Evolutionary conservation across 2,888 invertebrate genomes (phyloP).

Genomic region (Drosophila phalerata): DNA sequence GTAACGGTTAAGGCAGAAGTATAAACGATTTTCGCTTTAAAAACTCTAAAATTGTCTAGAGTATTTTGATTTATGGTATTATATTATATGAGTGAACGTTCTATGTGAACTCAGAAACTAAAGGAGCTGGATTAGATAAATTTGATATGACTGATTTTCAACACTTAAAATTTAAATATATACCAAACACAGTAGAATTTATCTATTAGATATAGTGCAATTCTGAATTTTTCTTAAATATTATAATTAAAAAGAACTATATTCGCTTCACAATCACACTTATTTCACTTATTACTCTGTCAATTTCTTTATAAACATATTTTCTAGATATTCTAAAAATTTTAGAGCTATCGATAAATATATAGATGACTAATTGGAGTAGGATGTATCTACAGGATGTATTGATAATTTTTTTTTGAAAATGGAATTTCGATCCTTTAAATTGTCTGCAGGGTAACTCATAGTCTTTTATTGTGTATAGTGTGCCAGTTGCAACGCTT

Average conservation of each 20-base stretch:
- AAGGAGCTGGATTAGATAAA: not conserved
- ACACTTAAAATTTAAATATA: not conserved
- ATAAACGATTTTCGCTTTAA: not conserved
- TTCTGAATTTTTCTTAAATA: not conserved
- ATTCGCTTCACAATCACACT: not conserved
- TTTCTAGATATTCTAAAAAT: not conserved
- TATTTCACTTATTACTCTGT: not conserved
- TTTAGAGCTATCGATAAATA: not conserved
- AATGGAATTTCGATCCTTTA: not conserved
- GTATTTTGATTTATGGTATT: not conserved
- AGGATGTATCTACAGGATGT: not conserved
- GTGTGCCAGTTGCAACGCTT: constrained; percentile 10
- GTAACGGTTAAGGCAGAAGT: too few species aligned
- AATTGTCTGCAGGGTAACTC: constrained; percentile 5
- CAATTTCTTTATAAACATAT: not conserved
- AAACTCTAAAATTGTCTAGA: not conserved
- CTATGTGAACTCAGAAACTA: not conserved
- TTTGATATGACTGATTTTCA: not conserved
- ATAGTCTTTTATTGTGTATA: not conserved
- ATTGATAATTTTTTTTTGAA: not conserved
- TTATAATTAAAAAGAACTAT: too few species aligned
- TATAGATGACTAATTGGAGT: not conserved
- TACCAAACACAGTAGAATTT: not conserved
- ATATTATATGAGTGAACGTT: not conserved
- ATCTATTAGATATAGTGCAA: not conserved